Conservation (phyloP, 2,888 invertebrate species). For the Pammene aurita region DNA sequence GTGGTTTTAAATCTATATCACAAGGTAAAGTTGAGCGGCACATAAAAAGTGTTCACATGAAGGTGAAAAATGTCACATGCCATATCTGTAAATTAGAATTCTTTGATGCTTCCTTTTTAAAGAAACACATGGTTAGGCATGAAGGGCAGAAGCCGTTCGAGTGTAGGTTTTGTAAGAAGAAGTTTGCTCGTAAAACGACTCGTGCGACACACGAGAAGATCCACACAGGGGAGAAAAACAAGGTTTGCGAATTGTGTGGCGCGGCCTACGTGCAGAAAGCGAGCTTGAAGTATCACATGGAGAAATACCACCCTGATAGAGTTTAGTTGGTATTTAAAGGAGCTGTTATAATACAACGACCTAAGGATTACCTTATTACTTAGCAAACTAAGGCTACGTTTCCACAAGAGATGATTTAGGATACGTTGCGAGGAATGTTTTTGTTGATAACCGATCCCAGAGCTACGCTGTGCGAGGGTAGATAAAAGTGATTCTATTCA, state of each 20-base stretch:
- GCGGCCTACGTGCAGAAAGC: constrained; percentile 52
- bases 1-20: not conserved
- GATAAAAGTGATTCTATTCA: no score
- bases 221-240: constrained; percentile 47
- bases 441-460: no score
- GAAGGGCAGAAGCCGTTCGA: constrained; percentile 48
- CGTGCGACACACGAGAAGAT: constrained; percentile 47
- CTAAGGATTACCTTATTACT: no score
- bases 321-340: not conserved
- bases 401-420: no score
- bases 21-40: not conserved
- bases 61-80: constrained; percentile 23
- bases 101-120: constrained; percentile 3
- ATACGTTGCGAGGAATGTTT: no score
- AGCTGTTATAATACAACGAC: no score
- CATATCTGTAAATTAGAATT: constrained; percentile 10
- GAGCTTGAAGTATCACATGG: constrained; percentile 53
- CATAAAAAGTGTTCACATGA: constrained; percentile 7
- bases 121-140: constrained; percentile 47
- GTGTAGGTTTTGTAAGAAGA: constrained; percentile 56
- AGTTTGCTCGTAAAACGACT: constrained; percentile 46
- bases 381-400: no score
- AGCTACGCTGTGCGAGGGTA: no score
- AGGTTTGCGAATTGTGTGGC: constrained; percentile 48
- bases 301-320: constrained; percentile 48